Conservation (phyloP, 2,113 vertebrate genomes). For the Gadus chalcogrammus region DNA sequence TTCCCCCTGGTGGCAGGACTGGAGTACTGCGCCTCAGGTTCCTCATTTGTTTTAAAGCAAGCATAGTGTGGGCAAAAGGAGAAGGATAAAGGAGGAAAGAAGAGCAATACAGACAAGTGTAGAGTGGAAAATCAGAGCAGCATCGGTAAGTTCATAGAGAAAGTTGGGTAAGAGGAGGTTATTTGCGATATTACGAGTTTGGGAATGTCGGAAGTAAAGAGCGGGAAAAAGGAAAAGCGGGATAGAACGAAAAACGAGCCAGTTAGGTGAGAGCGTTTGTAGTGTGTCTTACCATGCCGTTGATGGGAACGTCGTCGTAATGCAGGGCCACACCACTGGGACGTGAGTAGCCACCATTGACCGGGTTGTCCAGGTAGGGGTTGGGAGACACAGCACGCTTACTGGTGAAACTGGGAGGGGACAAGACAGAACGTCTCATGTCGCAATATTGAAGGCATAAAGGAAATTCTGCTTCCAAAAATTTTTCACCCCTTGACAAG, state of each 20-base stretch:
- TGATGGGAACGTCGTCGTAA: constrained; percentile 92
- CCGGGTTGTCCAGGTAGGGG: constrained; percentile 83
- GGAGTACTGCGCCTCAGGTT: constrained; percentile 73
- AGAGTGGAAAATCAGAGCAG: background rate
- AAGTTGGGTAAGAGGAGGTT: background rate
- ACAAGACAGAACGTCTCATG: background rate
- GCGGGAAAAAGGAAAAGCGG: too few relatives aligned
- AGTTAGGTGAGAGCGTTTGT: too few relatives aligned
- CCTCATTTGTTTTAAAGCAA: constrained; percentile 67
- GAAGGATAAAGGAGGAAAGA: background rate
- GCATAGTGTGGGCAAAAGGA: constrained; percentile 18
- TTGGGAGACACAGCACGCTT: constrained; percentile 84
- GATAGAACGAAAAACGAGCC: too few relatives aligned
- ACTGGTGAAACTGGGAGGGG: constrained; percentile 85
- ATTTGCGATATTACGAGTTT: background rate
- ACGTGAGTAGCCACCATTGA: constrained; percentile 90
- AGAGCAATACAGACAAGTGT: background rate
- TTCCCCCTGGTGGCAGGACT: constrained; percentile 65
- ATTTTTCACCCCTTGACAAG: too few relatives aligned
- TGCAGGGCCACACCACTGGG: constrained; percentile 89
- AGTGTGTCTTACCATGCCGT: constrained; percentile 81
- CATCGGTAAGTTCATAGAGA: too few relatives aligned
- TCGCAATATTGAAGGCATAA: background rate
- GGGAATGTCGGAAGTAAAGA: too few relatives aligned
- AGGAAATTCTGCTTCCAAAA: too few relatives aligned